Conservation (phyloP, 2,888 invertebrate species). For the Drosophila sordidula region DNA sequence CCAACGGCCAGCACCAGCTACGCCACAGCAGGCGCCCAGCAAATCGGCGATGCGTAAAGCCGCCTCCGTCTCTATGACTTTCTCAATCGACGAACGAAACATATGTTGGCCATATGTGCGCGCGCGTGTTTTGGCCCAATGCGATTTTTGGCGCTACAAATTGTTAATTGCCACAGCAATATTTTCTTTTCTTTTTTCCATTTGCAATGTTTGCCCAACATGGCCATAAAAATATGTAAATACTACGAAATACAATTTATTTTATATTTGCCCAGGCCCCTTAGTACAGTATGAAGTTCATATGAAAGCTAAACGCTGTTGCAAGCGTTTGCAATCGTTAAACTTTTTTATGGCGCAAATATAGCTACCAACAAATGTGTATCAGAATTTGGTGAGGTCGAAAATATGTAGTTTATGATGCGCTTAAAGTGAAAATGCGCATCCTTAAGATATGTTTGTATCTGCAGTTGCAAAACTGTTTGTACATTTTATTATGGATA, state of each 20-base stretch:
- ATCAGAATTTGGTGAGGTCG: not conserved
- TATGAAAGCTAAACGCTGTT: not conserved
- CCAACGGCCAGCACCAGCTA: not conserved
- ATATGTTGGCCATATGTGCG: constrained; percentile 38
- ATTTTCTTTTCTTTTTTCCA: not conserved
- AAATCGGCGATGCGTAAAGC: constrained; percentile 40
- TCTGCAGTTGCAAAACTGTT: too few species aligned
- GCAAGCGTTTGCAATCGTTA: constrained; percentile 10
- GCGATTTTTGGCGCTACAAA: constrained; percentile 10
- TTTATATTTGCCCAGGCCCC: not conserved
- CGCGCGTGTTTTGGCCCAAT: constrained; percentile 10
- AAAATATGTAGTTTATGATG: too few species aligned
- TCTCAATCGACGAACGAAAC: constrained; percentile 14
- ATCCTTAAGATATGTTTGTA: too few species aligned
- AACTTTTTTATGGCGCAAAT: constrained; percentile 7
- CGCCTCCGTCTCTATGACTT: constrained; percentile 1
- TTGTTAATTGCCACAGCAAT: constrained; percentile 25
- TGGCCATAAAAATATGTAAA: constrained; percentile 26
- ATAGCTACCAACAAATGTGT: not conserved
- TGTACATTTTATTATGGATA: too few species aligned
- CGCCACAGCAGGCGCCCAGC: constrained; percentile 3
- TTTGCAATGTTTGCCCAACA: constrained; percentile 21
- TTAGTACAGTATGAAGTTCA: too few species aligned
- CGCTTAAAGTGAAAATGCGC: too few species aligned
- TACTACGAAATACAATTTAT: not conserved